Percentiles rank a stretch among this genome's conserved stretches.
Evolutionary conservation across 2,113 vertebrate genomes (phyloP).

Genomic region (Passerina amoena): DNA sequence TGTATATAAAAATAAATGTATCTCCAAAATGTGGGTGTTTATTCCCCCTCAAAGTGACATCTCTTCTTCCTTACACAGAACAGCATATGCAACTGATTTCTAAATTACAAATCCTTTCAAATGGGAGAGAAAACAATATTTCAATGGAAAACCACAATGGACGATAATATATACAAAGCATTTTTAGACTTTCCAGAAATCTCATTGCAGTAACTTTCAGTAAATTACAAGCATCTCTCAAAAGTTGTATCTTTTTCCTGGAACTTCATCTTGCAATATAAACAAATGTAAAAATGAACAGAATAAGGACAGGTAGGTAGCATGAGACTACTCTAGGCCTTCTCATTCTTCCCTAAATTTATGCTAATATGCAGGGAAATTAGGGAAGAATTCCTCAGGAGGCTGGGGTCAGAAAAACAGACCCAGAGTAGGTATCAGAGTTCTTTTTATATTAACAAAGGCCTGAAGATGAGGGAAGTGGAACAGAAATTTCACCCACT

Average conservation of each 20-base stretch:
- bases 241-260: not conserved
- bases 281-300: not conserved
- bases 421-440: not conserved
- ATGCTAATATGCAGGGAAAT: not conserved
- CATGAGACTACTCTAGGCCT: not conserved
- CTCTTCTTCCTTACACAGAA: not conserved
- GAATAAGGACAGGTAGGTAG: not conserved
- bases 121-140: not conserved
- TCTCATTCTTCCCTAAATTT: not conserved
- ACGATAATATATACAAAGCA: fast-evolving
- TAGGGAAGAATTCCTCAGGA: not conserved
- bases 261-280: not conserved
- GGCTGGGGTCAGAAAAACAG: not conserved
- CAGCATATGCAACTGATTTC: not conserved
- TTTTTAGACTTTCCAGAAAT: not conserved
- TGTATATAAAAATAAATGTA: not conserved
- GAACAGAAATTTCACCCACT: not conserved
- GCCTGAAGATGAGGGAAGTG: not conserved
- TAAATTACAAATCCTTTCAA: not conserved
- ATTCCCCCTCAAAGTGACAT: not conserved
- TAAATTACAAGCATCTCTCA: not conserved
- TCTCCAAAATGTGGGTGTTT: not conserved
- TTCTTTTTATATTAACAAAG: not conserved
- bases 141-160: not conserved
- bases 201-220: not conserved